phyloP scores from a whole-genome alignment of 1,140 invertebrate genomes.

The Diprion similis region DNA sequence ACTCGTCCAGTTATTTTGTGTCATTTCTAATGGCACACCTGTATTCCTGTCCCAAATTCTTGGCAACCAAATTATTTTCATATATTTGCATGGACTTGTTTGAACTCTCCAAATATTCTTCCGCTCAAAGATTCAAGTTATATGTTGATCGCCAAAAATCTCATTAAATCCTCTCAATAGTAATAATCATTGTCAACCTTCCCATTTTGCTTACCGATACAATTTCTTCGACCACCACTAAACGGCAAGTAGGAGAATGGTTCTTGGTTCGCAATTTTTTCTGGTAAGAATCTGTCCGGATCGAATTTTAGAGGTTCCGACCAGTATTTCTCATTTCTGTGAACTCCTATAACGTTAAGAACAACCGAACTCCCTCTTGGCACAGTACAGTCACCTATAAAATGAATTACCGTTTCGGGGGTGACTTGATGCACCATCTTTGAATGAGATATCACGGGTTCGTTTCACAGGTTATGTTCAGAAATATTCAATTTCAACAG shows the following conservation, averaged over 20 bases:
- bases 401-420: background rate
- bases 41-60: too few relatives aligned
- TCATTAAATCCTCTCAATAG: background rate
- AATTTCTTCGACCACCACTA: constrained; percentile 26
- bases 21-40: too few relatives aligned
- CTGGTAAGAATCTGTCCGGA: constrained; percentile 31
- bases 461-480: too few relatives aligned
- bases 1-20: too few relatives aligned
- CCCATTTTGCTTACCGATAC: constrained; percentile 18
- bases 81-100: too few relatives aligned
- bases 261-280: constrained; percentile 22
- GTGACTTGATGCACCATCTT: too few relatives aligned
- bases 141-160: too few relatives aligned
- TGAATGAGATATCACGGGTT: too few relatives aligned
- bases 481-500: too few relatives aligned
- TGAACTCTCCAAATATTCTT: too few relatives aligned
- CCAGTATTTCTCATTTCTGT: constrained; percentile 61
- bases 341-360: constrained; percentile 46
- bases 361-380: constrained; percentile 32
- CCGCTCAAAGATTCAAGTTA: too few relatives aligned
- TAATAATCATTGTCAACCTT: background rate
- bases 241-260: constrained; percentile 24
- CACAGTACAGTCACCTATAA: constrained; percentile 28
- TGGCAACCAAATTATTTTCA: too few relatives aligned
- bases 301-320: constrained; percentile 28